phyloP scores from a whole-genome alignment of 2,888 invertebrate species.

The Dynastes maya region DNA sequence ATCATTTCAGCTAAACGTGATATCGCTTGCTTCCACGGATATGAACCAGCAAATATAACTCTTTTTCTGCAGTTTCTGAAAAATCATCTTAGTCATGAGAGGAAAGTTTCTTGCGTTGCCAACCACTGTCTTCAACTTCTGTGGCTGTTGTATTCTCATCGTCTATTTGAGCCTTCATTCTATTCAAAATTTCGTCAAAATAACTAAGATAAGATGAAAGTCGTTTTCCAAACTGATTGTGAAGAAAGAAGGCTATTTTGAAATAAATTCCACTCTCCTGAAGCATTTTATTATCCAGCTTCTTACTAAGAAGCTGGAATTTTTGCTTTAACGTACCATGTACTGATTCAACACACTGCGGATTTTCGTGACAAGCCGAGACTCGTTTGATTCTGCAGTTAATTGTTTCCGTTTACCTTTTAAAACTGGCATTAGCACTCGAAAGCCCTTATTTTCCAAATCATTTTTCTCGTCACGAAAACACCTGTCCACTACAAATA shows the following conservation, averaged over 20 bases:
- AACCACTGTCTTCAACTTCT: not conserved
- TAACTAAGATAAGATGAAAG: not conserved
- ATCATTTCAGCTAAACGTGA: not conserved
- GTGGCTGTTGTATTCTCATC: not conserved
- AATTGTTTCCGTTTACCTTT: too few species aligned
- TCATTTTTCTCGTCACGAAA: too few species aligned
- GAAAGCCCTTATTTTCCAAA: too few species aligned
- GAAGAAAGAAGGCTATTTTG: not conserved
- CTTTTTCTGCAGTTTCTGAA: not conserved
- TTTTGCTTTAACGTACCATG: not conserved
- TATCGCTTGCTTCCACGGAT: not conserved
- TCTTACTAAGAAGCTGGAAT: constrained; percentile 2
- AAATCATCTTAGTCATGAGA: not conserved
- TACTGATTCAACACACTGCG: too few species aligned
- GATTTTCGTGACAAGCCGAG: too few species aligned
- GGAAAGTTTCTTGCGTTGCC: not conserved
- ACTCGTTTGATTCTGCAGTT: too few species aligned
- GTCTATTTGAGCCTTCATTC: not conserved
- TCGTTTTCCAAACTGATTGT: not conserved
- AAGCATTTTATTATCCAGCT: not conserved
- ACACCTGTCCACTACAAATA: too few species aligned
- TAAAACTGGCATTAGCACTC: too few species aligned
- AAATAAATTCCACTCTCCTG: not conserved
- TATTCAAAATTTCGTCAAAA: not conserved
- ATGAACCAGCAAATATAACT: too few species aligned